phyloP scores from a whole-genome alignment of 2,888 invertebrate genomes.

The Frankliniella intonsa region DNA sequence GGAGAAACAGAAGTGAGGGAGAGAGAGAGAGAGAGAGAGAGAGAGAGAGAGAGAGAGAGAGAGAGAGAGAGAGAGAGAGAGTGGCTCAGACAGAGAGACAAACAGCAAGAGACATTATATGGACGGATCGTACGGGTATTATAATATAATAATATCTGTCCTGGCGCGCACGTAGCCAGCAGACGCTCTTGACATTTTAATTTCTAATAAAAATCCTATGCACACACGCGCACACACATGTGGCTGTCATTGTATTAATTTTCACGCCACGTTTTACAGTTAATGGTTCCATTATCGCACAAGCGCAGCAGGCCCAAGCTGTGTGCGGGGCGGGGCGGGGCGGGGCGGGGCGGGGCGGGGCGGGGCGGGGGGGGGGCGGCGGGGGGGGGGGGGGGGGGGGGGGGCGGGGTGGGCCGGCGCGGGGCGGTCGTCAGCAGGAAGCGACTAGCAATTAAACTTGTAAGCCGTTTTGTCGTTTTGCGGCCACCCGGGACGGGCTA shows the following conservation, averaged over 20 bases:
- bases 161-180: too few relatives aligned
- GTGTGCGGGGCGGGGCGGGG: neutral
- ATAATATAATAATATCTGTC: too few relatives aligned
- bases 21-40: slow-evolving; percentile 2
- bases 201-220: neutral
- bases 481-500: too few relatives aligned
- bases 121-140: too few relatives aligned
- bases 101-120: neutral
- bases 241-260: too few relatives aligned
- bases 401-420: neutral
- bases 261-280: neutral
- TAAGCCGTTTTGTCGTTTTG: neutral
- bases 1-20: neutral
- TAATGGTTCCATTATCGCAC: neutral
- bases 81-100: neutral
- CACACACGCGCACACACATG: too few relatives aligned
- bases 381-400: neutral
- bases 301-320: neutral
- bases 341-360: neutral
- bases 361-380: neutral
- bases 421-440: neutral
- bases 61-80: neutral
- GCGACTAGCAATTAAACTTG: neutral
- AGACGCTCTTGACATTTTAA: too few relatives aligned
- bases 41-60: neutral